These are phyloP conservation scores for Saccopteryx bilineata DNA, from an alignment of 2,113 vertebrate genomes.

Conservation along the genomic window DNA sequence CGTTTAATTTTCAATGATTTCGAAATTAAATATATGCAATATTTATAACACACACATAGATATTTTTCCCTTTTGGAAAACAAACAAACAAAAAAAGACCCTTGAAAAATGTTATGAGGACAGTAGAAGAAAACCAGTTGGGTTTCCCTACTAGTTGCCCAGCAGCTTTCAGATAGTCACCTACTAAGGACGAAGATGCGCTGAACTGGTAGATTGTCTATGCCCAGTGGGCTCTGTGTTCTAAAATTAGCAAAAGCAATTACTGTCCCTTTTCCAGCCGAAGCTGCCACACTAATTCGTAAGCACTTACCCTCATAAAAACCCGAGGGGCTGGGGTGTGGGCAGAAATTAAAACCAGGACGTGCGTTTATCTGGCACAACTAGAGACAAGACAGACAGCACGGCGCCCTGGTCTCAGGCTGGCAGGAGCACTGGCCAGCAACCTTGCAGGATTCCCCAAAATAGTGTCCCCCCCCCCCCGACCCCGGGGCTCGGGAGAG, in stretches of 20 bases:
- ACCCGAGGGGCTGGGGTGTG: not conserved
- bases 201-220: slow-evolving; percentile 11
- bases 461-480: not conserved
- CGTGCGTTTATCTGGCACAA: slow-evolving; percentile 60
- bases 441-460: not conserved
- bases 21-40: not conserved
- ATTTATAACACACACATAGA: not conserved
- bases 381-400: not conserved
- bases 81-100: not conserved
- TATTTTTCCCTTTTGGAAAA: not conserved
- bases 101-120: not conserved
- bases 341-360: slow-evolving; percentile 67
- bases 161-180: not conserved
- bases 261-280: slow-evolving; percentile 24
- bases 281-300: slow-evolving; percentile 44
- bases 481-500: not conserved
- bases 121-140: not conserved
- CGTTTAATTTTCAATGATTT: slow-evolving; percentile 17
- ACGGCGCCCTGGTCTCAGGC: not conserved
- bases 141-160: not conserved
- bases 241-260: slow-evolving; percentile 81
- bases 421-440: not conserved
- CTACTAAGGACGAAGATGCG: slow-evolving; percentile 36
- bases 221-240: slow-evolving; percentile 58
- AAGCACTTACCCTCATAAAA: slow-evolving; percentile 61